phyloP scores from a whole-genome alignment of 1,140 invertebrate genomes.

The Drosophila oshimai region DNA sequence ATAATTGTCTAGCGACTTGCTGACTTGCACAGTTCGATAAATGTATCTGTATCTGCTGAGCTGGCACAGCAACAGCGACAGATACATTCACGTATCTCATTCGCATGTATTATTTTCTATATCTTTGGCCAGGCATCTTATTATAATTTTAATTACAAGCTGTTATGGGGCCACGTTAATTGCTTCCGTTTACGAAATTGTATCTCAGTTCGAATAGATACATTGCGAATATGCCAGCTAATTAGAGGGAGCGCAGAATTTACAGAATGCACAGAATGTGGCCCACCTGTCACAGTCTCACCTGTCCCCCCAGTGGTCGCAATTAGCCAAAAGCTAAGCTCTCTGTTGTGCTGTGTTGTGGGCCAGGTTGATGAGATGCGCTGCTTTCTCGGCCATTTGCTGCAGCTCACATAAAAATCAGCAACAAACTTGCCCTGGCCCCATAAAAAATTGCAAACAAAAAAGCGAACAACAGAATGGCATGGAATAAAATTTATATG shows the following conservation, averaged over 20 bases:
- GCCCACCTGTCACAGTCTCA: neutral
- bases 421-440: conserved; percentile 69
- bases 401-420: conserved; percentile 76
- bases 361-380: conserved; percentile 60
- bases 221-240: conserved; percentile 8
- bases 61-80: conserved; percentile 9
- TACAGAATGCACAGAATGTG: neutral
- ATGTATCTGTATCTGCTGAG: conserved; percentile 27
- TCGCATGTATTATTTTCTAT: conserved; percentile 67
- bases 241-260: conserved; percentile 4
- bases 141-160: conserved; percentile 80
- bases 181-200: conserved; percentile 76
- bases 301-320: neutral
- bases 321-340: conserved; percentile 22
- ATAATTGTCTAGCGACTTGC: conserved; percentile 63
- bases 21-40: conserved; percentile 60
- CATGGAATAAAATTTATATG: conserved; percentile 80
- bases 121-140: conserved; percentile 72
- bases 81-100: conserved; percentile 45
- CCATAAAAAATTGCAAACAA: conserved; percentile 69
- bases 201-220: conserved; percentile 11
- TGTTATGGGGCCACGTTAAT: conserved; percentile 73
- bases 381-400: conserved; percentile 63
- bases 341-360: conserved; percentile 44
- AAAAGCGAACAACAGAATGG: conserved; percentile 60